Percentiles rank a stretch among this genome's conserved stretches.
Evolutionary conservation across 2,888 invertebrate genomes (phyloP).

Genomic region (Drosophila cognata): DNA sequence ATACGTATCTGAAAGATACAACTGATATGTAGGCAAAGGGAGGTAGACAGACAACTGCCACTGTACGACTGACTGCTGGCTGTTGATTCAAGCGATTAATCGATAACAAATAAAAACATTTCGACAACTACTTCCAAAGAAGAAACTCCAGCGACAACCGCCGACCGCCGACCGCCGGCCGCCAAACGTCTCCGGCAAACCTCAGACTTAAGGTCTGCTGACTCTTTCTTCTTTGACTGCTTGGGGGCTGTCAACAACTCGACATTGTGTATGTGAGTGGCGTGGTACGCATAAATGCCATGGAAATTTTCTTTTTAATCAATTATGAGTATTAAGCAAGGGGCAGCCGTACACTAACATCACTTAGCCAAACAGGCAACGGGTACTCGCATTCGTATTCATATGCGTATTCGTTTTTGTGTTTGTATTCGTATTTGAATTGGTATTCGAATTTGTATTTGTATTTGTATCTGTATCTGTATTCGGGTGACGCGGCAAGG

Average conservation of each 20-base stretch:
- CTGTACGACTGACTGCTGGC: conserved; percentile 54
- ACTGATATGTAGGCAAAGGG: not conserved
- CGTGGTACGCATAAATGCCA: conserved; percentile 80
- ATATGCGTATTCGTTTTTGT: conserved; percentile 25
- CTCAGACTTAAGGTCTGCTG: conserved; percentile 1
- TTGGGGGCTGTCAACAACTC: conserved; percentile 73
- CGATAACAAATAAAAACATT: conserved; percentile 81
- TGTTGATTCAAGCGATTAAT: conserved; percentile 79
- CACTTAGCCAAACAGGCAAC: conserved; percentile 26
- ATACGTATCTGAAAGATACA: conserved; percentile 42
- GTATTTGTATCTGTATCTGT: conserved; percentile 34
- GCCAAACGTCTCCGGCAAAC: not conserved
- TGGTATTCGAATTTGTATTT: conserved; percentile 19
- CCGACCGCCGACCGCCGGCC: not conserved
- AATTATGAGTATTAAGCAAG: conserved; percentile 77
- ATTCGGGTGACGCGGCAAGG: conserved; percentile 57
- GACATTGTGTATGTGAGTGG: conserved; percentile 76
- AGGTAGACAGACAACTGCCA: conserved; percentile 49
- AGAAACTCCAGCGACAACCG: conserved; percentile 39
- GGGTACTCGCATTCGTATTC: conserved; percentile 18
- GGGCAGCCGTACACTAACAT: conserved; percentile 49
- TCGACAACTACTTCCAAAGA: conserved; percentile 79
- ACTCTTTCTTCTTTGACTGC: conserved; percentile 6
- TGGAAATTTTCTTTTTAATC: conserved; percentile 81
- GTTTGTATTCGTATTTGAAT: conserved; percentile 18